These are phyloP conservation scores for Lordiphosa collinella DNA, from an alignment of 1,140 invertebrate genomes.

Conservation along the genomic window DNA sequence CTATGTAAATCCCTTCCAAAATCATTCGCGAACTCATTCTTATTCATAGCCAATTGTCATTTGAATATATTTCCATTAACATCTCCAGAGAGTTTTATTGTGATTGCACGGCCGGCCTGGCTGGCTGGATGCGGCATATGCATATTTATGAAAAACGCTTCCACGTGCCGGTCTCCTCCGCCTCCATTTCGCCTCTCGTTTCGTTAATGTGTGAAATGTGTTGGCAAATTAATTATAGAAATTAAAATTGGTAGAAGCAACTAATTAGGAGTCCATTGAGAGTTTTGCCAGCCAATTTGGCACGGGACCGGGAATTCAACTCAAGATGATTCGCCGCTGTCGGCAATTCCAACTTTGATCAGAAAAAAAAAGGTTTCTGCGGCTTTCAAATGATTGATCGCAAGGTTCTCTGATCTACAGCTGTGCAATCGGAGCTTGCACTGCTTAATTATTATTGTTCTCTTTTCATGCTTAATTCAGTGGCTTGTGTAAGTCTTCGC, in stretches of 20 bases:
- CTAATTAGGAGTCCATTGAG: slow-evolving; percentile 60
- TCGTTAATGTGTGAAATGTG: slow-evolving; percentile 62
- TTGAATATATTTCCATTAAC: slow-evolving; percentile 33
- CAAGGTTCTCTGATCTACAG: too few species aligned
- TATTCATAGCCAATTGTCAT: slow-evolving; percentile 8
- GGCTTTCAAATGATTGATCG: neutral
- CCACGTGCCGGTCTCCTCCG: slow-evolving; percentile 42
- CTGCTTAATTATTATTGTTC: too few species aligned
- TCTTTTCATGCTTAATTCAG: too few species aligned
- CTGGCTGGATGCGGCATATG: slow-evolving; percentile 27
- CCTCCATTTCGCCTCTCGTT: neutral
- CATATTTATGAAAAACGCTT: slow-evolving; percentile 65
- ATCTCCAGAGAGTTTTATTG: slow-evolving; percentile 11
- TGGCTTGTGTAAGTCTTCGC: neutral
- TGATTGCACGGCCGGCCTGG: slow-evolving; percentile 3
- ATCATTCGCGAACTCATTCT: slow-evolving; percentile 9
- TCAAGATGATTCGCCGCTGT: slow-evolving; percentile 36
- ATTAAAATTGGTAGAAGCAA: slow-evolving; percentile 40
- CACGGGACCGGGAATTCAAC: slow-evolving; percentile 11
- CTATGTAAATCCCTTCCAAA: slow-evolving; percentile 4
- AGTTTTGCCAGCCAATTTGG: slow-evolving; percentile 39
- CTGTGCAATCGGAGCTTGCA: too few species aligned
- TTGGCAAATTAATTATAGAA: slow-evolving; percentile 68
- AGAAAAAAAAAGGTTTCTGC: neutral
- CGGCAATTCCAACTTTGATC: slow-evolving; percentile 38